Base-by-base conservation (phyloP, 2,113 vertebrate genomes). In the Scatophagus argus region DNA sequence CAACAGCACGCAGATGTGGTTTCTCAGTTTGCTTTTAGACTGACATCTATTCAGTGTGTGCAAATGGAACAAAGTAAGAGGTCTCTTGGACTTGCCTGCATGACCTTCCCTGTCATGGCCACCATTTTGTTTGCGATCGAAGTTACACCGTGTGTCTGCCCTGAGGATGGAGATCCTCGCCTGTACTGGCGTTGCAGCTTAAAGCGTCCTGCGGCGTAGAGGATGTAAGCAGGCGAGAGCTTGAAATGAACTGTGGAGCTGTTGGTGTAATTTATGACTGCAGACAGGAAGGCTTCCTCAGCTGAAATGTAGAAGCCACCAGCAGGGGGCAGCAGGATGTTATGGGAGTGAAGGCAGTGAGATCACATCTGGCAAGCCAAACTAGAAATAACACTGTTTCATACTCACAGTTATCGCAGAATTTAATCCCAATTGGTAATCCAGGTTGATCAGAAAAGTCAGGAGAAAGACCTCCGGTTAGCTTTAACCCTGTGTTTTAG, bases 211-310 rank as follows among this genome's bases (percentile, higher is more conserved):
- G 92, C 93, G 82, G 97, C 95, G 11, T 99, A 99, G 9, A 99
- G 85, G 34, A 94, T 93, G 5, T 97, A 99, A 0, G 97, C 97
- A 2, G 97, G 97, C 0, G 97, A 97, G 34, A 99, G 90, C 84
- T 96, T 97, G 85, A 98, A 99, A 73, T 98, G 96, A 36, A 97
- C 95, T 0, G 97, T 98, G 0, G 97, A 97, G 89, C 97, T 98
- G 86, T 96, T 98, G 27, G 96, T 96, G 81, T 97, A 96, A 77
- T 96, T 97, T 83, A 99, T 96, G 83, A 98, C 95, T 41, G 97
- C 96, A 61, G 95, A 96, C 51, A 99, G 92, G 90, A 99, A 97
- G 71, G 95, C 89, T 51, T 97, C 97, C 92, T 97, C 96, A 73
- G 95, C 97, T 99, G 93, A 21, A 90, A 74, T 14, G 63, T 27